phyloP scores from a whole-genome alignment of 2,113 vertebrate species.

The Benitochromis conjunctus region DNA sequence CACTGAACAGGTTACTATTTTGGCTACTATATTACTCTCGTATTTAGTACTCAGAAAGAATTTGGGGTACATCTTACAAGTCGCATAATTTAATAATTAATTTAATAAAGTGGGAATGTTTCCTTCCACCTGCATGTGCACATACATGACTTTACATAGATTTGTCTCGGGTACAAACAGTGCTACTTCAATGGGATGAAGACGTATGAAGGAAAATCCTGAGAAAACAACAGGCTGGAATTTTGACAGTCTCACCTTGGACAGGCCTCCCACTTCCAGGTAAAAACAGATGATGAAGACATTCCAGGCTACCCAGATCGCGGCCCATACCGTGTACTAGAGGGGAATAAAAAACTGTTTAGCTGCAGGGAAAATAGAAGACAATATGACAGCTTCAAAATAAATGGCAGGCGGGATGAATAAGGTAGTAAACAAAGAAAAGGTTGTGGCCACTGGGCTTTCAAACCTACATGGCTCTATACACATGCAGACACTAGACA shows the following conservation, averaged over 20 bases:
- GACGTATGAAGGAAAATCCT: neutral
- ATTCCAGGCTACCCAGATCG: slow-evolving; percentile 92
- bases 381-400: neutral
- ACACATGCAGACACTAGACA: neutral
- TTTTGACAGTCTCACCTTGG: slow-evolving; percentile 77
- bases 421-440: neutral
- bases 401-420: neutral
- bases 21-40: neutral
- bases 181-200: neutral
- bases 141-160: neutral
- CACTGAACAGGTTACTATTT: neutral
- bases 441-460: neutral
- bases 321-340: slow-evolving; percentile 86
- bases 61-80: neutral
- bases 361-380: neutral
- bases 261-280: slow-evolving; percentile 88
- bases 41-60: neutral
- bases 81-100: neutral
- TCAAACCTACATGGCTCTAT: neutral
- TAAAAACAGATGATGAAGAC: slow-evolving; percentile 93
- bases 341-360: slow-evolving; percentile 21
- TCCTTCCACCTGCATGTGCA: neutral
- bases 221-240: neutral
- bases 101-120: neutral
- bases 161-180: neutral